phyloP scores from a whole-genome alignment of 1,140 invertebrate genomes.

The Sitophilus oryzae region DNA sequence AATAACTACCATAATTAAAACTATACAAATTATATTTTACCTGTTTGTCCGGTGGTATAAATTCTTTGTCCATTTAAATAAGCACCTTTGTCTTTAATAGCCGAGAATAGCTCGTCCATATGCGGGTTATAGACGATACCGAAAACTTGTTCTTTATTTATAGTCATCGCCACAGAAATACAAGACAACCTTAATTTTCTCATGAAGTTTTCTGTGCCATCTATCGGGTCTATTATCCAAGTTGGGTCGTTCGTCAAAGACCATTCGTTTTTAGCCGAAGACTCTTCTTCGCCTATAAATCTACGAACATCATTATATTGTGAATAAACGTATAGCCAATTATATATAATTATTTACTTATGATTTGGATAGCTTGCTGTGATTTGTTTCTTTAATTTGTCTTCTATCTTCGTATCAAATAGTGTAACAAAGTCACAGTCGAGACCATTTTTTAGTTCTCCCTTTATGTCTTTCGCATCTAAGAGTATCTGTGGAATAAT shows the following conservation, averaged over 20 bases:
- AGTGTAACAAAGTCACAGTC: conserved; percentile 77
- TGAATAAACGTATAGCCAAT: background rate
- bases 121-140: conserved; percentile 76
- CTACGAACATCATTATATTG: conserved; percentile 43
- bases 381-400: conserved; percentile 62
- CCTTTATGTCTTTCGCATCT: conserved; percentile 31
- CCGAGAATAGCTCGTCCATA: conserved; percentile 65
- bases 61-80: conserved; percentile 65
- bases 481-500: conserved; percentile 6
- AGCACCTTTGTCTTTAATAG: conserved; percentile 64
- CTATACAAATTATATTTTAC: too few species aligned
- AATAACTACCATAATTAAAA: too few species aligned
- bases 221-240: conserved; percentile 83
- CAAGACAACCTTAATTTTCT: conserved; percentile 58
- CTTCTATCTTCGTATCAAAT: conserved; percentile 74
- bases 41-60: conserved; percentile 40
- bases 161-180: conserved; percentile 58
- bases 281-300: conserved; percentile 81
- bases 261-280: conserved; percentile 50
- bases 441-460: conserved; percentile 42
- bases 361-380: conserved; percentile 63
- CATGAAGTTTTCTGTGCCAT: conserved; percentile 71
- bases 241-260: conserved; percentile 73
- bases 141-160: conserved; percentile 60
- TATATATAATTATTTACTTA: conserved; percentile 62